Evolutionary conservation across 2,888 invertebrate genomes (phyloP).

Genomic region (Xestia xanthographa): DNA sequence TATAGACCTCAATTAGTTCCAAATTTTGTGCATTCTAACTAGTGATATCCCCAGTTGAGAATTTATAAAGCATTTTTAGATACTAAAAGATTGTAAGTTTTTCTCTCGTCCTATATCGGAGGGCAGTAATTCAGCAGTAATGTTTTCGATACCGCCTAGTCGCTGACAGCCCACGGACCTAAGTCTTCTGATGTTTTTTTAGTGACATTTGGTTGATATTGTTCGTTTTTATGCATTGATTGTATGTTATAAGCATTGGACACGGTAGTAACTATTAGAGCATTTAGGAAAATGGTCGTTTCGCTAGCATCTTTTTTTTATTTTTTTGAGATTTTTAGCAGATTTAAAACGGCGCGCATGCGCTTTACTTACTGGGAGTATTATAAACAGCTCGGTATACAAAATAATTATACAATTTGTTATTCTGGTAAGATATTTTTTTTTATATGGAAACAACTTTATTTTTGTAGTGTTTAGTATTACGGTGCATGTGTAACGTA

Average conservation of each 20-base stretch:
- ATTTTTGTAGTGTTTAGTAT: conserved; percentile 88
- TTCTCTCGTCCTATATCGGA: conserved; percentile 71
- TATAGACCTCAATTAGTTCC: conserved; percentile 81
- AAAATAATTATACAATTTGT: conserved; percentile 89
- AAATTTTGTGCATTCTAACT: conserved; percentile 72
- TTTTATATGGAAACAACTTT: conserved; percentile 86
- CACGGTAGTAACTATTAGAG: conserved; percentile 89
- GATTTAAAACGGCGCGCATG: conserved; percentile 71
- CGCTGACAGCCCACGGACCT: conserved; percentile 88
- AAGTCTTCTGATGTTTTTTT: conserved; percentile 83
- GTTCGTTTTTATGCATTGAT: conserved; percentile 88
- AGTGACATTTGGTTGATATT: conserved; percentile 88
- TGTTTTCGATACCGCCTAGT: conserved; percentile 88
- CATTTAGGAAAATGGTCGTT: conserved; percentile 87
- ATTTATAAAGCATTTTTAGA: conserved; percentile 85
- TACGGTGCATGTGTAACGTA: conserved; percentile 90
- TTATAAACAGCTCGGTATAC: conserved; percentile 87
- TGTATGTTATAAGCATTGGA: conserved; percentile 83
- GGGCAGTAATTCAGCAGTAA: conserved; percentile 68
- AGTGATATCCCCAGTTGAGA: conserved; percentile 77
- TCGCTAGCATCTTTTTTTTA: conserved; percentile 86
- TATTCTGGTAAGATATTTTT: conserved; percentile 89
- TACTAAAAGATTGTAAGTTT: conserved; percentile 65
- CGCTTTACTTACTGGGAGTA: conserved; percentile 85
- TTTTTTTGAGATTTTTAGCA: conserved; percentile 86